Evolutionary conservation across 2,797 vertebrate genomes (phyloP), one percentile per base, ranked within the genome.

Genomic region (Neosilurus hyrtlii): DNA sequence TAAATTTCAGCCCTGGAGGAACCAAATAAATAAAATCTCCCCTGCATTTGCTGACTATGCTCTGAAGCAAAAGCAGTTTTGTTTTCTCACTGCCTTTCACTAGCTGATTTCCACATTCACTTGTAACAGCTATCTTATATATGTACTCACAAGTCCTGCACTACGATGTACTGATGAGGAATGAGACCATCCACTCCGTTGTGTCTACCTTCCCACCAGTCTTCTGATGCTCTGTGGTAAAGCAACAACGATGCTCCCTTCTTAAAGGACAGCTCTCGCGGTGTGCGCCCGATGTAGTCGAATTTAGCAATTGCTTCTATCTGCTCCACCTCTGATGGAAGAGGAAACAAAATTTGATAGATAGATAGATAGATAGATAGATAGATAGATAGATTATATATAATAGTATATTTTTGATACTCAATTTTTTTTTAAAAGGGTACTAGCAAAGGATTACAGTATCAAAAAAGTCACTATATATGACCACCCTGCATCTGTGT

Each of bases 141-240:
- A 26, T 72, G 84, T 63, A 96, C 98, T 96, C 91, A 99, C 98
- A 98, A 96, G 94, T 99, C 98, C 87, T 99, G 98, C 61, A 99
- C 98, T 83, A 99, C 98, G 7, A 99, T 99, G 93, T 99, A 99
- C 93, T 99, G 98, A 91, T 99, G 98, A 12, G 98, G 98, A 88
- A 99, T 99, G 89, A 99, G 96, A 37, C 98, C 98, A 0, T 99
- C 98, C 89, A 99, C 96, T 0, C 98, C 98, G 0, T 98, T 99
- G 86, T 99, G 98, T 2, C 98, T 94, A 2, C 98, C 98, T 89
- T 99, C 98, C 98, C 98, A 99, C 98, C 98, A 99, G 91, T 99
- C 98, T 78, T 97, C 94, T 0, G 97, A 99, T 0, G 98, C 98
- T 0, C 98, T 95, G 54, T 97, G 94, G 91, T 99, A 99, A 15